Base-by-base conservation (phyloP, 2,113 vertebrate genomes). In the Phalacrocorax carbo region DNA sequence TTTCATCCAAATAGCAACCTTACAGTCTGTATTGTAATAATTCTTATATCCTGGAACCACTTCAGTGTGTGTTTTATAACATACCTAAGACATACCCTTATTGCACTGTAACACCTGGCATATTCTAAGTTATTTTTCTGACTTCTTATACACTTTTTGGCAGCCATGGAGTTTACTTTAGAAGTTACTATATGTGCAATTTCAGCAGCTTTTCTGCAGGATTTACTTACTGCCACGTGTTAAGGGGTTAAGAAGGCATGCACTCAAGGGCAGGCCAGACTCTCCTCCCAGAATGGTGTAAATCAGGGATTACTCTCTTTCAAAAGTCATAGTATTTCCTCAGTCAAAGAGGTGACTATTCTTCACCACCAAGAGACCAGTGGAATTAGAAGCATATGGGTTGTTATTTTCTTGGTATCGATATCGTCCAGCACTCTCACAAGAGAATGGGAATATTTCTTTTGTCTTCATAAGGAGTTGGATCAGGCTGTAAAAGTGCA, bases 151-250 rank as follows among this genome's bases (percentile, higher is more conserved):
- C 26, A 3, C 52, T 62, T 94, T 95, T 97, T 98, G 97, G 94
- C 97, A 98, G 91, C 60, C 84, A 61, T 26, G 81, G 66, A 89
- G 76, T 94, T 97, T 94, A 96, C 95, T 98, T 97, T 97, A 98
- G 95, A 93, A 97, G 90, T 96, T 95, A 85, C 85, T 96, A 78
- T 58, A 81, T 91, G 61, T 96, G 88, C 83, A 94, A 96, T 69
- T 83, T 97, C 96, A 97, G 94, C 96, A 94, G 86, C 91, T 97
- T 97, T 97, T 89, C 92, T 94, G 51, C 66, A 76, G 90, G 89
- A 91, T 94, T 90, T 96, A 89, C 90, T 84, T 82, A 22, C 38
- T 80, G 44, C 51, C 54, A 90, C 16, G 29, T 97, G 76, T 83
- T 78, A 88, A 95, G 93, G 86, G 92, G 89, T 91, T 96, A 96